Percentiles rank a stretch among this genome's conserved stretches.
phyloP scores from a whole-genome alignment of 2,888 invertebrate genomes.

The Drosophila austrosaltans region DNA sequence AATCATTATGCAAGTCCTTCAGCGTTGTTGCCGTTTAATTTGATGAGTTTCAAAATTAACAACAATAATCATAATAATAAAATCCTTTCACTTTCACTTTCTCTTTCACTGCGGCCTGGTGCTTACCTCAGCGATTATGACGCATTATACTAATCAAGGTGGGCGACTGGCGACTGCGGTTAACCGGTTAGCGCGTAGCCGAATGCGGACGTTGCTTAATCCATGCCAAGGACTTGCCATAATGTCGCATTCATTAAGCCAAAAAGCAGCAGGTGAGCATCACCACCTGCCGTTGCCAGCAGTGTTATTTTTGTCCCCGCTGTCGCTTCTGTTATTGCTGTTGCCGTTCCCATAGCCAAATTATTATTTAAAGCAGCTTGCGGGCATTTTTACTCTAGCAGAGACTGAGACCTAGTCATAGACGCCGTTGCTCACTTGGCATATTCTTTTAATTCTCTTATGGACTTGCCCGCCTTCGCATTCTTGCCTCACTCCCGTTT shows the following conservation, averaged over 20 bases:
- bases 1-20: constrained; percentile 42
- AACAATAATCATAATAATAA: constrained; percentile 44
- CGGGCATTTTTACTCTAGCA: constrained; percentile 48
- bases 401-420: constrained; percentile 32
- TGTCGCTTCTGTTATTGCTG: background rate
- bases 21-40: constrained; percentile 4
- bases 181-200: background rate
- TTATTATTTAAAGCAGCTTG: constrained; percentile 74
- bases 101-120: background rate
- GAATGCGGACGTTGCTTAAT: constrained; percentile 27
- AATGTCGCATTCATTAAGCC: constrained; percentile 73
- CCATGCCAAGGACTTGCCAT: constrained; percentile 42
- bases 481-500: constrained; percentile 22
- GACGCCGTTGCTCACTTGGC: constrained; percentile 20
- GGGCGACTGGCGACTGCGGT: background rate
- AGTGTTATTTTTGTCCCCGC: constrained; percentile 33
- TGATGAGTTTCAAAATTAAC: constrained; percentile 13
- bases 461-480: constrained; percentile 31
- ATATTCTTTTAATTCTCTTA: constrained; percentile 68
- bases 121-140: constrained; percentile 47
- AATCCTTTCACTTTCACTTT: constrained; percentile 65
- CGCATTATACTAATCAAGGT: constrained; percentile 53
- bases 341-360: constrained; percentile 50
- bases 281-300: constrained; percentile 55
- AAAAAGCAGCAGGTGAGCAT: constrained; percentile 72